phyloP scores from a whole-genome alignment of 2,797 vertebrate genomes.

The Hippopotamyrus pictus region DNA sequence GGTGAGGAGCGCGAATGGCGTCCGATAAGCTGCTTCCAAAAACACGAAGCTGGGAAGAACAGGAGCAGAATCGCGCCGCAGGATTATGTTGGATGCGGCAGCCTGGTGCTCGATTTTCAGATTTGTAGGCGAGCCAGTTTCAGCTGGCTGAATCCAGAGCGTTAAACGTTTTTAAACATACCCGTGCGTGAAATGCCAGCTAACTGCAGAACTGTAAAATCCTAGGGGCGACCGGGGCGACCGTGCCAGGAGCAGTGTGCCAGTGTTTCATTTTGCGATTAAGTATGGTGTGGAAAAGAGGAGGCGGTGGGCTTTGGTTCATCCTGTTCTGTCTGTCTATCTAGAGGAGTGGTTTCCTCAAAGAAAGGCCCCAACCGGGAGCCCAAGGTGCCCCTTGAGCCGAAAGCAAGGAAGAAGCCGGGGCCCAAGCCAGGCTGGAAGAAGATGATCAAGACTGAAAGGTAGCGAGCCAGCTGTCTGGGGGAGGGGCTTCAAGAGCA shows the following conservation, averaged over 20 bases:
- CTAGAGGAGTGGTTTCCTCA: constrained; percentile 39
- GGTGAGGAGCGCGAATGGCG: constrained; percentile 51
- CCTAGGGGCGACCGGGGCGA: neutral
- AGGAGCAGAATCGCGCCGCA: neutral
- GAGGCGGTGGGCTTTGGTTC: neutral
- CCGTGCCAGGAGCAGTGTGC: neutral
- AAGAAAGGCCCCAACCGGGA: constrained; percentile 62
- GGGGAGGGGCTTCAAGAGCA: neutral
- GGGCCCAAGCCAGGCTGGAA: constrained; percentile 97
- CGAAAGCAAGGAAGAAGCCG: constrained; percentile 80
- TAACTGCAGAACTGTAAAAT: neutral
- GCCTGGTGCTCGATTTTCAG: neutral
- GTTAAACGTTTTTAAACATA: neutral
- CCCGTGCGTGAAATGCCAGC: neutral
- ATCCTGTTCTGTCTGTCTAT: neutral
- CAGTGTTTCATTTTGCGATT: neutral
- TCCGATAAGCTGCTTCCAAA: neutral
- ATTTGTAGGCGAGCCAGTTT: neutral
- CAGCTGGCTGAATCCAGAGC: neutral
- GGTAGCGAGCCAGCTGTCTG: constrained; percentile 50
- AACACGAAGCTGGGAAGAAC: neutral
- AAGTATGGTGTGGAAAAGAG: neutral
- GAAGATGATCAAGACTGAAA: constrained; percentile 80
- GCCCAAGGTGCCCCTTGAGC: constrained; percentile 57
- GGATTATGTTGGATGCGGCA: neutral